Conservation (phyloP, 64 coral and sea anemone genomes). For the Pocillopora damicornis region DNA sequence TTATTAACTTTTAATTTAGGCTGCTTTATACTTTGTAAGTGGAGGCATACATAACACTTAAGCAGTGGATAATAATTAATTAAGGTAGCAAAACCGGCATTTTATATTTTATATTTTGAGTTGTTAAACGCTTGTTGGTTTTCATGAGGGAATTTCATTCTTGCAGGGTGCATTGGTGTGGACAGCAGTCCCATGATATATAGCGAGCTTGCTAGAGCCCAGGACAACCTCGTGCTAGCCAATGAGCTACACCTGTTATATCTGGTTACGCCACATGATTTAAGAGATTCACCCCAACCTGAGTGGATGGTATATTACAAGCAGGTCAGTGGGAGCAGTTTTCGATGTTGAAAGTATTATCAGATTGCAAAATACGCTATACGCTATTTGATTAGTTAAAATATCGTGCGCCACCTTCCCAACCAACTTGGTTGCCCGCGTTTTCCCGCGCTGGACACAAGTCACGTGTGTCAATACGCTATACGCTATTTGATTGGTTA, state of each 20-base stretch:
- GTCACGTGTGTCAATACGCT: neutral
- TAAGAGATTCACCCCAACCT: conserved; percentile 51
- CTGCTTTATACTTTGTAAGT: too few relatives aligned
- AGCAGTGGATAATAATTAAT: too few relatives aligned
- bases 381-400: too few relatives aligned
- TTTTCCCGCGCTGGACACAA: too few relatives aligned
- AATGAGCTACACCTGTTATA: conserved; percentile 90
- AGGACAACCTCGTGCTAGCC: conserved; percentile 63
- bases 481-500: too few relatives aligned
- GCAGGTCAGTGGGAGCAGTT: conserved; percentile 43
- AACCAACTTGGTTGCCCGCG: too few relatives aligned
- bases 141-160: neutral
- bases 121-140: too few relatives aligned
- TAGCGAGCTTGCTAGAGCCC: conserved; percentile 55
- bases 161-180: conserved; percentile 83
- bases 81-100: too few relatives aligned
- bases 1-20: too few relatives aligned
- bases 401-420: too few relatives aligned
- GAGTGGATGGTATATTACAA: conserved; percentile 80
- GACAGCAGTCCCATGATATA: conserved; percentile 75
- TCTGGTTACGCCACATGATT: conserved; percentile 76
- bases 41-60: too few relatives aligned
- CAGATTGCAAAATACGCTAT: neutral
- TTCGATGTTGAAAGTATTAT: neutral
- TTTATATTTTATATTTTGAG: too few relatives aligned